These are phyloP conservation scores for Subanguina moxae DNA, from an alignment of 1,140 invertebrate genomes.

Conservation along the genomic window DNA sequence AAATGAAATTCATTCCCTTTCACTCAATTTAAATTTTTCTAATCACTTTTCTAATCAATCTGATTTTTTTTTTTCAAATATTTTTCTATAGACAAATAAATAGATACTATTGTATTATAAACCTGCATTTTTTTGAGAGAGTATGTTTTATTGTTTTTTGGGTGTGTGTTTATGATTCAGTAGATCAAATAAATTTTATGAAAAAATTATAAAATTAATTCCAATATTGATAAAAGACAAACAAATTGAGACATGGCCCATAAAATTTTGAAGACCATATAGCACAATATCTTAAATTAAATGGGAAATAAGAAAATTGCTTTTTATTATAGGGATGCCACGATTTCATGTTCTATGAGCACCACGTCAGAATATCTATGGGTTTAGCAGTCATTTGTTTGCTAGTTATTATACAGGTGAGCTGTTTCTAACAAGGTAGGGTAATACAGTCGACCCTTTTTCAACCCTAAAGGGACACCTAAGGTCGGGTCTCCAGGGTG, in stretches of 20 bases:
- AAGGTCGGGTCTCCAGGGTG: no score
- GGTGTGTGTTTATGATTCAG: no score
- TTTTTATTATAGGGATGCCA: slow-evolving; percentile 39
- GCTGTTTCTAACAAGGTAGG: no score
- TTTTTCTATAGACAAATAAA: not conserved
- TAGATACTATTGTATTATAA: not conserved
- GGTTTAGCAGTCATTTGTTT: slow-evolving; percentile 26
- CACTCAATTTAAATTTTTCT: no score
- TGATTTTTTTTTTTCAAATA: not conserved
- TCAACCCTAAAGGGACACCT: no score
- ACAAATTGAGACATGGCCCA: not conserved
- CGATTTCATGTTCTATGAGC: slow-evolving; percentile 39
- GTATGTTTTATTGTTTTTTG: not conserved
- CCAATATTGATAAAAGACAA: not conserved
- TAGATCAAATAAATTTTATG: slow-evolving; percentile 8
- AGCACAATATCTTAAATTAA: not conserved
- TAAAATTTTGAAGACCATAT: not conserved
- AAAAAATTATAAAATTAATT: no score
- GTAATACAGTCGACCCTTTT: no score
- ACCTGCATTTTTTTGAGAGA: not conserved
- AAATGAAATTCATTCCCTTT: no score
- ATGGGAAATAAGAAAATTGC: not conserved
- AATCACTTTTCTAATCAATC: no score
- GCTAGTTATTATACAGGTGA: slow-evolving; percentile 35
- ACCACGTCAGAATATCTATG: slow-evolving; percentile 41